Evolutionary conservation across 2,113 vertebrate genomes (phyloP).

Genomic region (pig (Sus scrofa)): DNA sequence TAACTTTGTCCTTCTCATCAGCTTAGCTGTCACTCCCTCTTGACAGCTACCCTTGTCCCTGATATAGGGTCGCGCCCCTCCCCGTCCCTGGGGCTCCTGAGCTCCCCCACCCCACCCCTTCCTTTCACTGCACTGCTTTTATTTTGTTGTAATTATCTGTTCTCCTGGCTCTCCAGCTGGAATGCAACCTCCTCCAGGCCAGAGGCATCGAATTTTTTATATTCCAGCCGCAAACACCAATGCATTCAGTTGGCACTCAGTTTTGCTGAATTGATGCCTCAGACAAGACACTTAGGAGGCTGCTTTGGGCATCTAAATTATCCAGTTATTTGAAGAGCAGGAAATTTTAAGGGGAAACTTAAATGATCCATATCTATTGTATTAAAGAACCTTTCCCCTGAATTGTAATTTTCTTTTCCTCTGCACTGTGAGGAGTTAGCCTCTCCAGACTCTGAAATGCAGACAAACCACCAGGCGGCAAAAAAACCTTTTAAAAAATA

Average conservation of each 20-base stretch:
- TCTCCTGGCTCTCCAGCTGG: no score
- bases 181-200: accelerated
- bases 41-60: accelerated
- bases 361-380: not conserved
- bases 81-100: accelerated
- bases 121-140: accelerated
- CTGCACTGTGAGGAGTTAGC: not conserved
- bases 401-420: not conserved
- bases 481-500: not conserved
- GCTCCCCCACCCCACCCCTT: not conserved
- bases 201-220: not conserved
- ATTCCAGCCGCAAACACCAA: no score
- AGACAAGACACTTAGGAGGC: not conserved
- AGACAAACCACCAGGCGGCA: not conserved
- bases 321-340: not conserved
- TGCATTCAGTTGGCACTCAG: not conserved
- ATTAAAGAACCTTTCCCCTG: not conserved
- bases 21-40: not conserved
- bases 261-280: not conserved
- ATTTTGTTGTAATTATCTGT: not conserved
- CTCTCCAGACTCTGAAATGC: not conserved
- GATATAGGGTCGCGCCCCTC: accelerated
- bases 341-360: not conserved
- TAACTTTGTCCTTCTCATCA: not conserved
- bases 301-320: not conserved